Evolutionary conservation across 2,797 vertebrate genomes (phyloP).

Genomic region (Siniperca scherzeri): DNA sequence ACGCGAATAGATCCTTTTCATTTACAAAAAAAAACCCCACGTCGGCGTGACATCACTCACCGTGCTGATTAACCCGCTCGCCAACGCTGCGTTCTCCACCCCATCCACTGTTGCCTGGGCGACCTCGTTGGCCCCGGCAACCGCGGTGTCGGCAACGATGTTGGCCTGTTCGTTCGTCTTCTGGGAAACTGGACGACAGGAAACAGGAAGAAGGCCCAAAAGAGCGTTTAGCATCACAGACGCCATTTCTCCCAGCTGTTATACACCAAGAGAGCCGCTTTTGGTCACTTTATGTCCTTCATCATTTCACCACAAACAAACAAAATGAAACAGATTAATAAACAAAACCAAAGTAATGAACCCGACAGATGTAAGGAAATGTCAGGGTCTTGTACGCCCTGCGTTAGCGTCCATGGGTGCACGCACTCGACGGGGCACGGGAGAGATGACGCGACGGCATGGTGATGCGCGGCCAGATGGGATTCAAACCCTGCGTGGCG

Average conservation of each 20-base stretch:
- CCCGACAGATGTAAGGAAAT: too few species aligned
- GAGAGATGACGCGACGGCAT: too few species aligned
- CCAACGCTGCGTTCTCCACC: conserved; percentile 88
- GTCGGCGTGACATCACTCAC: conserved; percentile 74
- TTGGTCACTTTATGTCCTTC: neutral
- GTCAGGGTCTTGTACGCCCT: too few species aligned
- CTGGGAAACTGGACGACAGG: conserved; percentile 87
- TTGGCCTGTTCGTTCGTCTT: conserved; percentile 95
- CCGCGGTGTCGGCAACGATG: conserved; percentile 87
- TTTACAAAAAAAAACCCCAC: neutral
- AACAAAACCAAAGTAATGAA: too few species aligned
- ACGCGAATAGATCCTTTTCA: neutral
- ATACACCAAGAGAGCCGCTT: too few species aligned
- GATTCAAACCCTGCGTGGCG: too few species aligned
- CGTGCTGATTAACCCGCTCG: conserved; percentile 88
- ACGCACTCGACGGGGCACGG: too few species aligned
- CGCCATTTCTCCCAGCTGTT: neutral
- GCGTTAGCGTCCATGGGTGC: too few species aligned
- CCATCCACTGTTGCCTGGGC: conserved; percentile 91
- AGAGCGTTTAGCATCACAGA: too few species aligned
- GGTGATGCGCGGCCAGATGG: too few species aligned
- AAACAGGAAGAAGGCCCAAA: neutral
- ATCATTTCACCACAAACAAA: too few species aligned
- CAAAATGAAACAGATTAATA: too few species aligned
- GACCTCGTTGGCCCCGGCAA: conserved; percentile 90